Base-by-base conservation (phyloP, 2,113 vertebrate genomes). In the Oreocharis arfaki region DNA sequence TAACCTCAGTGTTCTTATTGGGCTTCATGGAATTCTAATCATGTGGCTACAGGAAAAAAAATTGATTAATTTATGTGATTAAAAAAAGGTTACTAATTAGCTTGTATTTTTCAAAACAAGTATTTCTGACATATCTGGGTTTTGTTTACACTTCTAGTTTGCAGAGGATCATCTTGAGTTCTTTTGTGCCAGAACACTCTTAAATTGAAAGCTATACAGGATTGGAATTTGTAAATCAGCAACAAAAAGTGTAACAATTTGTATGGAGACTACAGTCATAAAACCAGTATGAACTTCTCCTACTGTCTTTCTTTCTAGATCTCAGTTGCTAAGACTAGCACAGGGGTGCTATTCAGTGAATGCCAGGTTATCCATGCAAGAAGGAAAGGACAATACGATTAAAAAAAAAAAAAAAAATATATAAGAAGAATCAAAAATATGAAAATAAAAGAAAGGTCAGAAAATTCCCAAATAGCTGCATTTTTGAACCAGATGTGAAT, bases 321-420 rank as follows among this genome's bases (percentile, higher is more conserved):
- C 50, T 77, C 18, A 23, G 16, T 33, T 81, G 26, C 44, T 67
- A 24, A 64, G 13, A 33, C 5, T 11, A 33, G 23, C 32, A 55
- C 15, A 76, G 49, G 89, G 24, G 15, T 24, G 15, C 2, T 1
- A n/a, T 57, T 79, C 39, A 74, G 17, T 49, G 57, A 50, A 71
- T 47, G 7, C 4, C 46, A 83, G 26, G 4, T 67, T 39, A 63
- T 57, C 19, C 13, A 26, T 8, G 4, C 55, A 46, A 76, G 39
- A 85, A 67, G 9, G 10, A 69, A 88, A 65, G 6, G 12, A 44
- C 4, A 65, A n/a, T 6, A 30, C 9, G 42, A 44, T 21, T 81
- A 12, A 0, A 9, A 50, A 67, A 30, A n/a, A n/a, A n/a, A n/a
- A n/a, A n/a, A n/a, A n/a, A 3, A 32, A 24, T 30, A 4, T 35